Percentiles rank a stretch among this genome's conserved stretches.
Evolutionary conservation across 2,888 invertebrate genomes (phyloP).

Genomic region (Caenorhabditis sp.): DNA sequence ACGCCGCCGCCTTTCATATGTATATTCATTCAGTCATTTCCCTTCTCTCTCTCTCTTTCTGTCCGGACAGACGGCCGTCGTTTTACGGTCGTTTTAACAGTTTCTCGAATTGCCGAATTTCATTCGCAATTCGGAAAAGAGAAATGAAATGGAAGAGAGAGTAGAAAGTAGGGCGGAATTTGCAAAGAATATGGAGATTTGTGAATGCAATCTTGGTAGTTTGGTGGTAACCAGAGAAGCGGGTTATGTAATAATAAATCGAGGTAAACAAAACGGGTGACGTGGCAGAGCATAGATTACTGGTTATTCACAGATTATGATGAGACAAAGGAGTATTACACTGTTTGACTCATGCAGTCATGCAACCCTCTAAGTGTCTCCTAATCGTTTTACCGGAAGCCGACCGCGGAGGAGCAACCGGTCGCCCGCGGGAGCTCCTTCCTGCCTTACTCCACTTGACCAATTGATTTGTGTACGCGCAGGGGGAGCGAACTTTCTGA

Average conservation of each 20-base stretch:
- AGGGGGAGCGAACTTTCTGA: neutral
- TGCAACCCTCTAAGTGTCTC: conserved; percentile 16
- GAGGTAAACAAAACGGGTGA: neutral
- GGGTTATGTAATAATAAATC: conserved; percentile 1
- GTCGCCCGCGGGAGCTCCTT: neutral
- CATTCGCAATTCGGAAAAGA: conserved; percentile 1
- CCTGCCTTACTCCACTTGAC: conserved; percentile 19
- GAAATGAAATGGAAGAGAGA: conserved; percentile 10
- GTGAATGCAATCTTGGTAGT: too few species aligned
- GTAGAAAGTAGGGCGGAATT: conserved; percentile 36
- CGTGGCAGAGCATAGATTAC: too few species aligned
- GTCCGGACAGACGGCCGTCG: neutral
- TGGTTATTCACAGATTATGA: too few species aligned
- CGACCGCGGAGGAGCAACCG: conserved; percentile 9
- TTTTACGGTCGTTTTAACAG: conserved; percentile 53
- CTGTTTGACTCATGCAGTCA: too few species aligned
- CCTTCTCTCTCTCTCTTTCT: conserved; percentile 9
- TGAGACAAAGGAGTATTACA: too few species aligned
- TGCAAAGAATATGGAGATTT: conserved; percentile 17
- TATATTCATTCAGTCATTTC: conserved; percentile 25
- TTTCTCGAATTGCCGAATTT: conserved; percentile 31
- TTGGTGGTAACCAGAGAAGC: neutral
- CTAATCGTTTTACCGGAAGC: conserved; percentile 48
- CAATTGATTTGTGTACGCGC: conserved; percentile 23
- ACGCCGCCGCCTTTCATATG: conserved; percentile 31